A percentile compares a stretch with the other conserved stretches of the same genome.
phyloP scores from a whole-genome alignment of 1,140 invertebrate species.

The Caenorhabditis latens region DNA sequence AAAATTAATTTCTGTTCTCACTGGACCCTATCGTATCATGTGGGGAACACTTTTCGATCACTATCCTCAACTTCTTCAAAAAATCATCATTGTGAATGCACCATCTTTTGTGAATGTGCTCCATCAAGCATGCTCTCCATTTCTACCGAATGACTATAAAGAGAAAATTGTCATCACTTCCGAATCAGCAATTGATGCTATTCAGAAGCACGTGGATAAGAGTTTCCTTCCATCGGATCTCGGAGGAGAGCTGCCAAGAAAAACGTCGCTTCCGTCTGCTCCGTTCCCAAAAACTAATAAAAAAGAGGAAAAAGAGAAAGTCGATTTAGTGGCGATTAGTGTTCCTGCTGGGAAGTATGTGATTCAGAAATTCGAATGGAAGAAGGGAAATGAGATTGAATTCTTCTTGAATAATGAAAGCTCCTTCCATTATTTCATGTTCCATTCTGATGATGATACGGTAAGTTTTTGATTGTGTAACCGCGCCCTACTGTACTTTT shows the following conservation, averaged over 20 bases:
- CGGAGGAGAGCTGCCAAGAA: not conserved
- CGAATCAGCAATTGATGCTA: not conserved
- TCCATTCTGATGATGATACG: constrained; percentile 60
- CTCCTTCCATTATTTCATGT: constrained; percentile 60
- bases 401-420: constrained; percentile 63
- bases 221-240: constrained; percentile 39
- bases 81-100: constrained; percentile 67
- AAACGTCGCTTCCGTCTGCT: constrained; percentile 5
- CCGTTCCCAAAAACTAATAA: constrained; percentile 22
- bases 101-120: constrained; percentile 68
- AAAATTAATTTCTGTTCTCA: constrained; percentile 63
- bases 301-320: constrained; percentile 51
- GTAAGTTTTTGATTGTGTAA: constrained; percentile 33
- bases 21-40: constrained; percentile 64
- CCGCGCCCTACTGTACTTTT: not conserved
- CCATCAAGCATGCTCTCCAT: constrained; percentile 65
- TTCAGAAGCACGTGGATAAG: constrained; percentile 43
- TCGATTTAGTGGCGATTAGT: constrained; percentile 27
- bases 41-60: constrained; percentile 69
- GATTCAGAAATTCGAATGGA: constrained; percentile 62
- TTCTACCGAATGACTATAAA: constrained; percentile 65
- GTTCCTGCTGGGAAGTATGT: constrained; percentile 50
- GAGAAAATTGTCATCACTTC: constrained; percentile 52
- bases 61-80: constrained; percentile 67
- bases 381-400: constrained; percentile 57